These are phyloP conservation scores for Chamaetylas fuelleborni DNA, from an alignment of 2,113 vertebrate genomes.

Conservation along the genomic window DNA sequence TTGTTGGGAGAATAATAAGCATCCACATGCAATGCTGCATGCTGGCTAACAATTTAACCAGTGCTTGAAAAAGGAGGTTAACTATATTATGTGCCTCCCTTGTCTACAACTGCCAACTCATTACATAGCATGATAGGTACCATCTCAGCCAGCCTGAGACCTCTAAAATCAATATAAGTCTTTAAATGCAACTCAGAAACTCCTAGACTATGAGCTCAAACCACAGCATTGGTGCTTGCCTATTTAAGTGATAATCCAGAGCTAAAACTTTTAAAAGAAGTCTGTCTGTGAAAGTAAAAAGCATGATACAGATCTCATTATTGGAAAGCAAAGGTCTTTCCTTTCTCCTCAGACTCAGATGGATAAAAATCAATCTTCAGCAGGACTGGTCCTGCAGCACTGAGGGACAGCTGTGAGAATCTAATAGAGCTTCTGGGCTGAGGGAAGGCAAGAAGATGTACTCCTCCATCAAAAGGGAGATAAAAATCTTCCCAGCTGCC, in stretches of 20 bases:
- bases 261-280: neutral
- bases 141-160: neutral
- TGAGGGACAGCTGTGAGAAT: neutral
- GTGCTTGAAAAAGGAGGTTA: neutral
- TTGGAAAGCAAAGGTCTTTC: constrained; percentile 4
- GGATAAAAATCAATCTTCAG: constrained; percentile 7
- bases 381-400: neutral
- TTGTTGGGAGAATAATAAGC: constrained; percentile 22
- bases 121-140: neutral
- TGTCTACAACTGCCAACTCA: neutral
- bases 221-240: neutral
- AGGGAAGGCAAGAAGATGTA: neutral
- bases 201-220: neutral
- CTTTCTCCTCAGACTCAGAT: neutral
- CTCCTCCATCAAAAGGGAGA: neutral
- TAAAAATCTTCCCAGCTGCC: constrained; percentile 16
- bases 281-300: neutral
- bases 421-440: neutral
- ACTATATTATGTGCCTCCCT: neutral
- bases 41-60: constrained; percentile 38
- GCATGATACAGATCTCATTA: neutral
- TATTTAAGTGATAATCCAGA: neutral
- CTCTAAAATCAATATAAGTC: neutral
- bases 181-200: neutral
- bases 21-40: neutral